phyloP scores from a whole-genome alignment of 1,140 invertebrate species.

The Pseudachorutes palmiensis region DNA sequence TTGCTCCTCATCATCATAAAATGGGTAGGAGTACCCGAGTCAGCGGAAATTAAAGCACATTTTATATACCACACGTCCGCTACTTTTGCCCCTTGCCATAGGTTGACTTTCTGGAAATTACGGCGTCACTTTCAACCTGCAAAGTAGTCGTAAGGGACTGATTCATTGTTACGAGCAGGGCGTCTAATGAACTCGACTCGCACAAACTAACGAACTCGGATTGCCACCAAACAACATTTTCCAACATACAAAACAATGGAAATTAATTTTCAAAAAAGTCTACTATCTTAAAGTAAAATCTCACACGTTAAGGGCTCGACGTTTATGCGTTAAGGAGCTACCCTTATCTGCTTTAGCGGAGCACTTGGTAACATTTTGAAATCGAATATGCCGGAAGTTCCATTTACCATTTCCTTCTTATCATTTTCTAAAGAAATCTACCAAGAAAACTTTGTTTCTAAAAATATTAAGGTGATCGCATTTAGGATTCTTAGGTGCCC shows the following conservation, averaged over 20 bases:
- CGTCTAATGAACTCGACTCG: background rate
- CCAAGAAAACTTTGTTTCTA: too few relatives aligned
- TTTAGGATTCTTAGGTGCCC: too few relatives aligned
- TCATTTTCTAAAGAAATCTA: too few relatives aligned
- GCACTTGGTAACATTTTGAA: too few relatives aligned
- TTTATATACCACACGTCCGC: background rate
- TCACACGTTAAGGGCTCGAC: too few relatives aligned
- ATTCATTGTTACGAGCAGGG: background rate
- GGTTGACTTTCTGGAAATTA: constrained; percentile 1
- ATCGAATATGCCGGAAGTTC: too few relatives aligned
- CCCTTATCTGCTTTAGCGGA: too few relatives aligned
- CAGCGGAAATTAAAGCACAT: background rate
- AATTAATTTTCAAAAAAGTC: background rate
- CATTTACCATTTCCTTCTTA: too few relatives aligned
- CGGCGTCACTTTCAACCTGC: background rate
- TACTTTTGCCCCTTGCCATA: background rate
- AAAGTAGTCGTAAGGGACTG: background rate
- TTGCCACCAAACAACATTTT: too few relatives aligned
- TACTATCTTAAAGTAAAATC: background rate
- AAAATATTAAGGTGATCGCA: too few relatives aligned
- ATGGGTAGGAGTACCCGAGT: background rate
- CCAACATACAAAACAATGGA: background rate
- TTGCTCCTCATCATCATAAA: background rate
- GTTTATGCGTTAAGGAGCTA: too few relatives aligned
- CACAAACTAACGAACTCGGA: too few relatives aligned